Base-by-base conservation (phyloP, 2,113 vertebrate genomes). In the Perccottus glenii region DNA sequence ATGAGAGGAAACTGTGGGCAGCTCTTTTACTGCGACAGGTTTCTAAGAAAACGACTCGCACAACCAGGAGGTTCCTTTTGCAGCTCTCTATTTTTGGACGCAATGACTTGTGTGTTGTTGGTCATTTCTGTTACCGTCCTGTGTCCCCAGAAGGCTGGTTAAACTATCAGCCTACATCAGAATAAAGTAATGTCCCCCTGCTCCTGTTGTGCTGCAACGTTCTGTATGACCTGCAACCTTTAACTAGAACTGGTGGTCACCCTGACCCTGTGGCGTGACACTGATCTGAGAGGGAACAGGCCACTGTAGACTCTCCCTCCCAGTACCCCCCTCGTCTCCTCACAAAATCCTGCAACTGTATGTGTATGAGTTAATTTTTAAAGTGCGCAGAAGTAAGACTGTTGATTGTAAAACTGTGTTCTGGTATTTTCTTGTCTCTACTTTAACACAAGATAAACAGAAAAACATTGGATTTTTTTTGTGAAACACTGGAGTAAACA, bases 241-340 rank as follows among this genome's bases (percentile, higher is more conserved):
- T 14, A 59, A 42, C 58, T 36, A 44, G 48, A 77, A 80, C 52
- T 61, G 52, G 60, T 80, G 38, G 5, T 40, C 72, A 10, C 51
- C 42, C 2, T 78, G 81, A 78, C 78, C 55, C 63, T 46, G 7
- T 63, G 56, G 0, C 61, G 45, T 42, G 5, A 51, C 48, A 62
- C 33, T 64, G 64, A 69, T 46, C 48, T 52, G 0, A 15, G 51
- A 70, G 47, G 50, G 32, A 73, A 57, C 32, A 65, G 63, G 56
- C 50, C 35, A 43, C 67, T 33, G 38, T 60, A 48, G 42, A 46
- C 58, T n/a, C n/a, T n/a, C n/a, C n/a, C n/a, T n/a, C 38, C 15
- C 33, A 14, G 11, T 6, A 9, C 16, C 38, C 50, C 57, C 12
- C 15, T 12, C 36, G 45, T 45, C 51, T 33, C 12, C 15, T 51